A percentile compares a stretch with the other conserved stretches of the same genome.
Evolutionary conservation across 2,797 vertebrate species (phyloP).

Genomic region (Alouatta caraya): DNA sequence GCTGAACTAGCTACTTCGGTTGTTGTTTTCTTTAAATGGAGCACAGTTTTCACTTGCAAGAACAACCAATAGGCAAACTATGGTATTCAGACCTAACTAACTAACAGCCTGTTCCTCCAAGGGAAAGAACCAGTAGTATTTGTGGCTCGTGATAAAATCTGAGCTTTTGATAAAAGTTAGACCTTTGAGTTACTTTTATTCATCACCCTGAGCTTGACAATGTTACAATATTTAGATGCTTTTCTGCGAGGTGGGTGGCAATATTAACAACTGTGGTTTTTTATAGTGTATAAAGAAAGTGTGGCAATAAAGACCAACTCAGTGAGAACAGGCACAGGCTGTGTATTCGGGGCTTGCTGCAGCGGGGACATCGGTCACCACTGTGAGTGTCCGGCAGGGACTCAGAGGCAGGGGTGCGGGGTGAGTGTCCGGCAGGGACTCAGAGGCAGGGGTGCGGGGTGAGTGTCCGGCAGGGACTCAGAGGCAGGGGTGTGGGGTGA

Average conservation of each 20-base stretch:
- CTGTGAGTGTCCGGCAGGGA: too few relatives aligned
- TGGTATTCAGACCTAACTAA: background rate
- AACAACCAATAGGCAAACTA: rapidly evolving
- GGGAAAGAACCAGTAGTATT: background rate
- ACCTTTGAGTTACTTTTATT: background rate
- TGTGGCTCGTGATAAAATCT: background rate
- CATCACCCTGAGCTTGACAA: background rate
- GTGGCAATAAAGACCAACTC: background rate
- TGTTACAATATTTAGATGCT: background rate
- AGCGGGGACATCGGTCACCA: rapidly evolving
- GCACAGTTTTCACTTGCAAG: background rate
- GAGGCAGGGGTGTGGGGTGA: too few relatives aligned
- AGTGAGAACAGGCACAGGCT: rapidly evolving
- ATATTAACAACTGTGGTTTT: background rate
- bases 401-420: rapidly evolving
- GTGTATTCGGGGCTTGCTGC: rapidly evolving
- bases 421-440: too few relatives aligned
- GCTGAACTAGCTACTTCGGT: background rate
- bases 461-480: too few relatives aligned
- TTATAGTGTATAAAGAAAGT: rapidly evolving
- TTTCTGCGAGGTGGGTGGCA: background rate
- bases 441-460: too few relatives aligned
- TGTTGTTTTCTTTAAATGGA: background rate
- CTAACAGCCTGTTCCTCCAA: background rate
- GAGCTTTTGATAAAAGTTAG: too few relatives aligned